These are phyloP conservation scores for Sebastes melanostomus DNA, from an alignment of 2,797 vertebrate species.

Conservation along the genomic window DNA sequence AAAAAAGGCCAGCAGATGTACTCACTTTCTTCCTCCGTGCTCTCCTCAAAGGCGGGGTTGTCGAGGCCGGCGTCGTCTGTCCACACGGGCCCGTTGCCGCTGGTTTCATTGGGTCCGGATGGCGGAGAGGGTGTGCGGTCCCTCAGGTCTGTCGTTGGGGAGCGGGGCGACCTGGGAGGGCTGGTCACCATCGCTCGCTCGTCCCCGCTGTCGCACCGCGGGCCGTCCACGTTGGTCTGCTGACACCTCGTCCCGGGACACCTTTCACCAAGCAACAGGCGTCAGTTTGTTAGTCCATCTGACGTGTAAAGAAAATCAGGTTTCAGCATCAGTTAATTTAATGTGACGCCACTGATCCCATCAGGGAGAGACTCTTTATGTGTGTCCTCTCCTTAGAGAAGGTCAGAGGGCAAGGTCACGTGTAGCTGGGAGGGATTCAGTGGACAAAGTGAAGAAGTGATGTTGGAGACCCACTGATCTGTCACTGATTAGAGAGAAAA, in stretches of 20 bases:
- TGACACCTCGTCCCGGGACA: constrained; percentile 92
- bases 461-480: neutral
- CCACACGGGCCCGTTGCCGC: constrained; percentile 82
- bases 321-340: constrained; percentile 42
- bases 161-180: constrained; percentile 79
- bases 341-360: neutral
- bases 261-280: constrained; percentile 78
- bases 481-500: neutral
- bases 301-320: constrained; percentile 55
- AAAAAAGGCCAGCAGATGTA: constrained; percentile 26
- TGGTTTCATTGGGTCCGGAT: constrained; percentile 64
- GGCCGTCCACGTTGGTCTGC: constrained; percentile 85
- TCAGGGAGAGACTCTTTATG: neutral
- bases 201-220: constrained; percentile 83
- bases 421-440: neutral
- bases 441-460: neutral
- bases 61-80: constrained; percentile 89
- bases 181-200: constrained; percentile 76
- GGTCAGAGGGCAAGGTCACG: neutral
- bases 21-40: constrained; percentile 89
- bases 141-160: constrained; percentile 84
- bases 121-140: constrained; percentile 81
- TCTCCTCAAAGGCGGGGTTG: constrained; percentile 96
- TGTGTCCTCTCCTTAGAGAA: neutral
- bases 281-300: constrained; percentile 67